Conservation (phyloP, 2,113 vertebrate genomes). For the Thomomys bottae region DNA sequence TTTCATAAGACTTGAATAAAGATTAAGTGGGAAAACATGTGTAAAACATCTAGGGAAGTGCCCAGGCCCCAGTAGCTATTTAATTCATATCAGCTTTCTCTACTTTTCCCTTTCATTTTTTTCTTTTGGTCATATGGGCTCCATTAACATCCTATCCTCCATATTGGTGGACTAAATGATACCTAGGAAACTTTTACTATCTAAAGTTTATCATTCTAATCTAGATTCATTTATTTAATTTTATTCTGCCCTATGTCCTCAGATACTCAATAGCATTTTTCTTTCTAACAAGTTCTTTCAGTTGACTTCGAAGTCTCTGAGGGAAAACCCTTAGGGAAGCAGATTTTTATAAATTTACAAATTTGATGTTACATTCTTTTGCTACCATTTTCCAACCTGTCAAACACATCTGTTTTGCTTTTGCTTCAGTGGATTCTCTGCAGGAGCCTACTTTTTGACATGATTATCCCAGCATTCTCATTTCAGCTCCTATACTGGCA, state of each 20-base stretch:
- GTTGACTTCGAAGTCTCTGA: slow-evolving; percentile 53
- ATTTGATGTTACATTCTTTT: slow-evolving; percentile 70
- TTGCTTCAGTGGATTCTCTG: slow-evolving; percentile 73
- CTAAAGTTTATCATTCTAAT: slow-evolving; percentile 27
- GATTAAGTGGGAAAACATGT: slow-evolving; percentile 53
- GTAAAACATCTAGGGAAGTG: slow-evolving; percentile 46
- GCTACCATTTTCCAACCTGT: slow-evolving; percentile 71
- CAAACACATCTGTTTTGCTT: slow-evolving; percentile 80
- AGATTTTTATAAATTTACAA: slow-evolving; percentile 60
- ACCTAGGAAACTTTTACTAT: not conserved
- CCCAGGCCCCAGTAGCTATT: not conserved
- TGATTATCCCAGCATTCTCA: slow-evolving; percentile 71
- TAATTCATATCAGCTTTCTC: slow-evolving; percentile 43
- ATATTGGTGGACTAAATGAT: slow-evolving; percentile 32
- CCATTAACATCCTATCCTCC: slow-evolving; percentile 13
- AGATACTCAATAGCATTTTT: slow-evolving; percentile 53
- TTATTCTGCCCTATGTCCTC: slow-evolving; percentile 19
- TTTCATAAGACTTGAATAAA: slow-evolving; percentile 55
- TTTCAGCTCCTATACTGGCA: slow-evolving; percentile 67
- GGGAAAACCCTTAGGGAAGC: slow-evolving; percentile 23
- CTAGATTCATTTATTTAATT: slow-evolving; percentile 28
- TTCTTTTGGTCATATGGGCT: not conserved
- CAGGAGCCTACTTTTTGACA: slow-evolving; percentile 70
- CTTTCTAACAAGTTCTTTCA: slow-evolving; percentile 56
- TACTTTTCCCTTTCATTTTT: not conserved